These are phyloP conservation scores for Polydesmus complanatus DNA, from an alignment of 2,888 invertebrate species.

Conservation along the genomic window DNA sequence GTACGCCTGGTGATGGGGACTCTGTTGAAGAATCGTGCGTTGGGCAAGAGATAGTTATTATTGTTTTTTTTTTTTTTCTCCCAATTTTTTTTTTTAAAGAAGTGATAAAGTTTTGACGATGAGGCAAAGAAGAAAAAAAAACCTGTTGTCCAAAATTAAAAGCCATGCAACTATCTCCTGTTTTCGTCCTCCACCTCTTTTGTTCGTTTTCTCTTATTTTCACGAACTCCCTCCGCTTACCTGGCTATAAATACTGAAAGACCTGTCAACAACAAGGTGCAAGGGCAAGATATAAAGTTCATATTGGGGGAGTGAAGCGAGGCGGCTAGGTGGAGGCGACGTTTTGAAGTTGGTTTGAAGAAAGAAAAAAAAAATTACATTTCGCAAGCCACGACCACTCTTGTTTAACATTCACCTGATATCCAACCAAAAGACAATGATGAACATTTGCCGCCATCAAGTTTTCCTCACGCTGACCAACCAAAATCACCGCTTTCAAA, in stretches of 20 bases:
- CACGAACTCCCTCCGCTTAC: background rate
- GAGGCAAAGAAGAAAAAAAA: no score
- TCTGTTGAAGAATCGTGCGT: no score
- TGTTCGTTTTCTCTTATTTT: background rate
- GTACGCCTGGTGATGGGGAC: no score
- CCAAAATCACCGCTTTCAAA: background rate
- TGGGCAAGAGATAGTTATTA: no score
- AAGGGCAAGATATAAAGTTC: background rate
- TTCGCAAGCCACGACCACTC: background rate
- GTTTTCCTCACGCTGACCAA: no score
- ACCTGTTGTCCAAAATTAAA: background rate
- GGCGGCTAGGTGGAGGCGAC: background rate
- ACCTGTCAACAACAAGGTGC: background rate
- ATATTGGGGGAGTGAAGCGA: background rate
- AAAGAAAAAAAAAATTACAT: background rate
- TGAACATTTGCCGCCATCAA: no score
- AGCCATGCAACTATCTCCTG: background rate
- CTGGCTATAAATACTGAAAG: background rate
- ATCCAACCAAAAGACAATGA: background rate
- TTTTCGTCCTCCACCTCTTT: background rate
- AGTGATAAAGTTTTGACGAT: background rate
- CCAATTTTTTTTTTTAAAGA: background rate
- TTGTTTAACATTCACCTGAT: background rate
- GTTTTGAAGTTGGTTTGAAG: background rate
- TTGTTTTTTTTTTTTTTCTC: background rate